Conservation (phyloP, 2,113 vertebrate species). For the Peromyscus leucopus region DNA sequence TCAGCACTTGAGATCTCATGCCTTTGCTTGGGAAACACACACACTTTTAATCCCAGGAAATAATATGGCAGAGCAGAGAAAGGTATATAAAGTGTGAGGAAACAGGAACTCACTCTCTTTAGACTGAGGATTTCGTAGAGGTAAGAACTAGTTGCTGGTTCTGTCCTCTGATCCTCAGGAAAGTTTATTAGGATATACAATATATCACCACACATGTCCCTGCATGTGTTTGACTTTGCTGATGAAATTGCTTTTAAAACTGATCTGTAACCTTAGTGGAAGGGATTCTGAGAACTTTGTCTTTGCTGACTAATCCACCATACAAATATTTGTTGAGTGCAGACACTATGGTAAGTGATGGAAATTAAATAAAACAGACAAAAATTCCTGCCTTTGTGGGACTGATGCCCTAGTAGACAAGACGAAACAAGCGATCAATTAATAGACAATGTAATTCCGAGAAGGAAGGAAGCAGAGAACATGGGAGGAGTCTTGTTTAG, state of each 20-base stretch:
- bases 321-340: neutral
- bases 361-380: neutral
- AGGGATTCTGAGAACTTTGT: neutral
- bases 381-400: neutral
- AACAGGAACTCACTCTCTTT: no score
- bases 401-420: neutral
- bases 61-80: no score
- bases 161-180: no score
- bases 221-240: neutral
- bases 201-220: no score
- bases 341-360: neutral
- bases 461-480: neutral
- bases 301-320: neutral
- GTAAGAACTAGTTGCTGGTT: no score
- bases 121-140: no score
- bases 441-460: neutral
- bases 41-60: no score
- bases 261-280: neutral
- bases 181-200: no score
- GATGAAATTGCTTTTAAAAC: neutral
- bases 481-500: neutral
- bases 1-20: no score
- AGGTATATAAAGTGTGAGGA: no score
- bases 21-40: no score
- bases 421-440: neutral